Evolutionary conservation across 2,113 vertebrate species (phyloP).

Genomic region (Silurus glanis): DNA sequence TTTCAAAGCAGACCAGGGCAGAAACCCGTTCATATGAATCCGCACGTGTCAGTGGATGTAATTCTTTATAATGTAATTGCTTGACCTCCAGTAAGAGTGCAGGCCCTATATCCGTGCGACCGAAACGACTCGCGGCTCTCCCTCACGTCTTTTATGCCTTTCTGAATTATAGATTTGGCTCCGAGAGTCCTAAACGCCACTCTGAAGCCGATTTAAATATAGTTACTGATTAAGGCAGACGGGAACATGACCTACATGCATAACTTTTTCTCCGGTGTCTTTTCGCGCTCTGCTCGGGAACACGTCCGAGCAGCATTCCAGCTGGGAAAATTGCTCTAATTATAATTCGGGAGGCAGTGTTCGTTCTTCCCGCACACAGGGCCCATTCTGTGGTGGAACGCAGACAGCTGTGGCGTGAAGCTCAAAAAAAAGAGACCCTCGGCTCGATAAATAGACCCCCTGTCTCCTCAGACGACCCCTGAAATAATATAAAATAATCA

Average conservation of each 20-base stretch:
- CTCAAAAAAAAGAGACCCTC: constrained; percentile 18
- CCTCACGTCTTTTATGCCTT: constrained; percentile 57
- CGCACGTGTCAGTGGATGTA: constrained; percentile 7
- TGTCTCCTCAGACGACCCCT: neutral
- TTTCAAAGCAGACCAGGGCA: neutral
- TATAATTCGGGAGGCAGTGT: constrained; percentile 70
- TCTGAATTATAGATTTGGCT: constrained; percentile 66
- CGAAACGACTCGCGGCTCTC: neutral
- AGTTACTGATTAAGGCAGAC: constrained; percentile 79
- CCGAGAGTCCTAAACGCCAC: constrained; percentile 65
- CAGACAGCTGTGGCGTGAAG: constrained; percentile 16
- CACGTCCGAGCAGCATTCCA: constrained; percentile 69
- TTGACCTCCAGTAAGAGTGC: constrained; percentile 44
- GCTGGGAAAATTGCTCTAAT: constrained; percentile 73
- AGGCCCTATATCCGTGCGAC: constrained; percentile 30
- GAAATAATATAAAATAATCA: constrained; percentile 37
- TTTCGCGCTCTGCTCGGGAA: constrained; percentile 61
- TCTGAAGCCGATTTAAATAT: constrained; percentile 78
- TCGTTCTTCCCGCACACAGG: constrained; percentile 64
- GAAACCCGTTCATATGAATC: neutral
- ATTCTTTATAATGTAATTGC: constrained; percentile 43
- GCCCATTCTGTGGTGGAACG: constrained; percentile 58
- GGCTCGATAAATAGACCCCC: constrained; percentile 2
- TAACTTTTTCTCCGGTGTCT: constrained; percentile 70
- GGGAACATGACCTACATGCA: constrained; percentile 81